phyloP scores from a whole-genome alignment of 2,797 vertebrate genomes.

The Cottoperca gobio region DNA sequence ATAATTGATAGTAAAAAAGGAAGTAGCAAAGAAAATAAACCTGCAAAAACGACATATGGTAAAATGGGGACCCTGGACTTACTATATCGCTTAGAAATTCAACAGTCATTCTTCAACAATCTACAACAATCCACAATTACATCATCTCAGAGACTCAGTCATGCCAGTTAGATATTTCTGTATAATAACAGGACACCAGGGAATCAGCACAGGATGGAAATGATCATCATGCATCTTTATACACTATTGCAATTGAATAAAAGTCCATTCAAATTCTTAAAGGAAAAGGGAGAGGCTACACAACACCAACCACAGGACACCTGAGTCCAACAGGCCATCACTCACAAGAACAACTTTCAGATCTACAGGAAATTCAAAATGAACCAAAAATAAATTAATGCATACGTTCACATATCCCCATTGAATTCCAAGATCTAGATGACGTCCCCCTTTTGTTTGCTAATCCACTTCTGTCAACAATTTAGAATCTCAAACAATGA shows the following conservation, averaged over 20 bases:
- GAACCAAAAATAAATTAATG: neutral
- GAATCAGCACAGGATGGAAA: neutral
- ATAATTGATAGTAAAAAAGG: neutral
- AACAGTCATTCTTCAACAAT: neutral
- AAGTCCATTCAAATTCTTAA: neutral
- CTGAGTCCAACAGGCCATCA: neutral
- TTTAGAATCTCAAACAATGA: conserved; percentile 1
- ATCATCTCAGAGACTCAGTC: conserved; percentile 5
- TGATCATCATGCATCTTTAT: conserved; percentile 9
- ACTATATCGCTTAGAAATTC: neutral
- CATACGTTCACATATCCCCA: neutral
- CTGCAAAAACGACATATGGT: neutral
- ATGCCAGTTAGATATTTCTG: neutral
- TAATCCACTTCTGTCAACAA: neutral
- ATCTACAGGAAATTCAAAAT: neutral
- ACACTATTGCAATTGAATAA: neutral
- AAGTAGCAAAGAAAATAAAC: neutral
- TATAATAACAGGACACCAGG: neutral
- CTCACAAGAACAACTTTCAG: neutral
- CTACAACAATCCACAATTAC: neutral
- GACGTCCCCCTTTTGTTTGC: neutral
- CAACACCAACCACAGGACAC: neutral
- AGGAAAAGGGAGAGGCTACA: neutral
- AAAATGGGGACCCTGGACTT: neutral
- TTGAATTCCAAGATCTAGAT: neutral